Percentiles rank a stretch among this genome's conserved stretches.
Evolutionary conservation across 2,888 invertebrate genomes (phyloP).

Genomic region (Agapetus fuscipes): DNA sequence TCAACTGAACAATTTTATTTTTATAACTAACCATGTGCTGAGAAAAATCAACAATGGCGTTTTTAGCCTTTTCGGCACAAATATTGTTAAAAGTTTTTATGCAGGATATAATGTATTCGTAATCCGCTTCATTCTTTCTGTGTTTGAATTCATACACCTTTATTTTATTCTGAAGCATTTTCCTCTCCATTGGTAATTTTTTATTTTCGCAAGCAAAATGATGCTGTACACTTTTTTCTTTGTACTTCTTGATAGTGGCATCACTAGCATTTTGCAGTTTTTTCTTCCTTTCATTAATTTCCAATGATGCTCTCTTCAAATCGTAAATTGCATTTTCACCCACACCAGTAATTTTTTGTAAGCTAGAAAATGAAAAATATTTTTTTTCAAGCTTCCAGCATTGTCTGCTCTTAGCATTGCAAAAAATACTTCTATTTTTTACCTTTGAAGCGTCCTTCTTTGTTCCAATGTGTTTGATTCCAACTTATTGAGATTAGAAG

Average conservation of each 20-base stretch:
- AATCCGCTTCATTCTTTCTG: not conserved
- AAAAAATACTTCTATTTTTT: too few relatives aligned
- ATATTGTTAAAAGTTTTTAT: too few relatives aligned
- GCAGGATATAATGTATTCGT: too few relatives aligned
- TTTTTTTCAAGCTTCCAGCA: too few relatives aligned
- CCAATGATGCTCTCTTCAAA: conserved; percentile 1
- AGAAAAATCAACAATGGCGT: conserved; percentile 7
- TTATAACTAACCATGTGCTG: conserved; percentile 1
- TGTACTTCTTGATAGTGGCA: conserved; percentile 1
- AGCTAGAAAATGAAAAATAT: too few relatives aligned
- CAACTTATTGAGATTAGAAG: too few relatives aligned
- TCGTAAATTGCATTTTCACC: too few relatives aligned
- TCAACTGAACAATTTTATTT: conserved; percentile 1
- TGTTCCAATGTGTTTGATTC: too few relatives aligned
- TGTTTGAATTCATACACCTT: conserved; percentile 1
- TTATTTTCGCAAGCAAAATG: conserved; percentile 4
- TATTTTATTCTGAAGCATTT: not conserved
- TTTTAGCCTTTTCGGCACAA: too few relatives aligned
- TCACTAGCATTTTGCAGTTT: conserved; percentile 1
- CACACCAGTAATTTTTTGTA: too few relatives aligned
- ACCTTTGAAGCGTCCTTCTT: too few relatives aligned
- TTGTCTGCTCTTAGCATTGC: too few relatives aligned
- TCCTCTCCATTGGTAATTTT: conserved; percentile 5
- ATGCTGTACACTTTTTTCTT: conserved; percentile 5
- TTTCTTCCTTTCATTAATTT: conserved; percentile 3